Conservation (phyloP, 2,113 vertebrate genomes). For the Melanostigma gelatinosum region DNA sequence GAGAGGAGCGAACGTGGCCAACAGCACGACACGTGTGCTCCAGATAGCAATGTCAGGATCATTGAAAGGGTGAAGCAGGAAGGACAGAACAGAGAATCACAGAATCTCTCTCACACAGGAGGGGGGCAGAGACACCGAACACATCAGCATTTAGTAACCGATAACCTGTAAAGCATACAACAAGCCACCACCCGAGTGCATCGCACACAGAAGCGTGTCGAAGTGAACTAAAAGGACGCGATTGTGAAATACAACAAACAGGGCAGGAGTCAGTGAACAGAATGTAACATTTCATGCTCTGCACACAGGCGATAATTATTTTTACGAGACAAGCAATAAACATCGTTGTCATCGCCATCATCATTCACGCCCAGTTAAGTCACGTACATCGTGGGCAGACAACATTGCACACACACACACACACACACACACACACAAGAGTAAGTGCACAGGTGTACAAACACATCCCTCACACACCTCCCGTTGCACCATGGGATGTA, state of each 20-base stretch:
- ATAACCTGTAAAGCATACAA: slow-evolving; percentile 35
- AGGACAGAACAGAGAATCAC: slow-evolving; percentile 48
- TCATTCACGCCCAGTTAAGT: slow-evolving; percentile 60
- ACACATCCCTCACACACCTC: slow-evolving; percentile 39
- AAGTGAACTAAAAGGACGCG: slow-evolving; percentile 27
- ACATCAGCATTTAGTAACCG: slow-evolving; percentile 68
- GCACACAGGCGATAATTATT: slow-evolving; percentile 48
- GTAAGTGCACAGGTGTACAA: slow-evolving; percentile 38
- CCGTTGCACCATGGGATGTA: slow-evolving; percentile 42
- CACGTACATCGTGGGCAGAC: slow-evolving; percentile 49
- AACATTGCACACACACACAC: slow-evolving; percentile 37
- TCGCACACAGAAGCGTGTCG: slow-evolving; percentile 43
- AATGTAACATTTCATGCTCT: slow-evolving; percentile 74
- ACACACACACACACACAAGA: background rate
- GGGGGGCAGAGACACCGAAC: slow-evolving; percentile 42
- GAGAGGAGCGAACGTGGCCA: slow-evolving; percentile 27
- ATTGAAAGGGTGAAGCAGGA: slow-evolving; percentile 72
- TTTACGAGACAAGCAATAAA: slow-evolving; percentile 60
- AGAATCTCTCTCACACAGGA: slow-evolving; percentile 58
- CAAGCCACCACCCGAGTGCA: slow-evolving; percentile 42
- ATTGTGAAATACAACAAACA: slow-evolving; percentile 25
- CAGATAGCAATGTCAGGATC: slow-evolving; percentile 70
- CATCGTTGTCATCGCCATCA: slow-evolving; percentile 27
- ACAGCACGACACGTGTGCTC: slow-evolving; percentile 29
- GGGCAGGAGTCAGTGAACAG: slow-evolving; percentile 58